These are phyloP conservation scores for Drosophila mayri DNA, from an alignment of 1,140 invertebrate genomes.

Conservation along the genomic window DNA sequence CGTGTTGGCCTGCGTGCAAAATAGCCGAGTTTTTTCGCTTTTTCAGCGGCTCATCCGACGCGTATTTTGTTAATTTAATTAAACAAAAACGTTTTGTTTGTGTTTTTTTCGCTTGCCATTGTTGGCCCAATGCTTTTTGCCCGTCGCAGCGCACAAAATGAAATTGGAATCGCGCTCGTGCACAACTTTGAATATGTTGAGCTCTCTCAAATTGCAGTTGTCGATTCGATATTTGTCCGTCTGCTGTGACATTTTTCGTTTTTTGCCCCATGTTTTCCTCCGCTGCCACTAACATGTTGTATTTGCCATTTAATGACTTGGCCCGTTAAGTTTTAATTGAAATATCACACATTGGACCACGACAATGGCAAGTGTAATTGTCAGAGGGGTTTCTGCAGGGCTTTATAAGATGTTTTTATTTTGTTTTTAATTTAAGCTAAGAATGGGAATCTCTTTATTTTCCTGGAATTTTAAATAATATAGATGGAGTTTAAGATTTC, in stretches of 20 bases:
- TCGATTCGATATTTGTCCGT: conserved; percentile 47
- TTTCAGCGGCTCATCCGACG: conserved; percentile 55
- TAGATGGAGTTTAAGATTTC: no score
- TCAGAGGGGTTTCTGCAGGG: background rate
- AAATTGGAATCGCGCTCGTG: conserved; percentile 69
- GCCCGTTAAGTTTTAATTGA: conserved; percentile 77
- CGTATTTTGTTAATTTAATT: conserved; percentile 83
- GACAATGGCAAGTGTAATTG: conserved; percentile 46
- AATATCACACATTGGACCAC: conserved; percentile 73
- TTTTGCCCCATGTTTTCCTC: conserved; percentile 34
- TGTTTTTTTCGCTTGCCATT: conserved; percentile 61
- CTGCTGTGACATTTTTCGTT: conserved; percentile 46
- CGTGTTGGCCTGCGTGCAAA: conserved; percentile 69
- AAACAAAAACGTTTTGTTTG: conserved; percentile 82
- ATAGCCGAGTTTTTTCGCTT: conserved; percentile 65
- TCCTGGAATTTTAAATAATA: no score
- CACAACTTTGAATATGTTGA: conserved; percentile 80
- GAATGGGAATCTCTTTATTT: background rate
- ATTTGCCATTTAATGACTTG: conserved; percentile 76
- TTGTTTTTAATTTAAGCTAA: background rate
- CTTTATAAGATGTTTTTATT: conserved; percentile 2
- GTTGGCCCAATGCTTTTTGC: conserved; percentile 38
- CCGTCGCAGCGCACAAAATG: conserved; percentile 37
- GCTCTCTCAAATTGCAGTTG: conserved; percentile 36
- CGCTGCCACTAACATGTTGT: conserved; percentile 40